Conservation (phyloP, 2,797 vertebrate genomes). For the Helarctos malayanus region DNA sequence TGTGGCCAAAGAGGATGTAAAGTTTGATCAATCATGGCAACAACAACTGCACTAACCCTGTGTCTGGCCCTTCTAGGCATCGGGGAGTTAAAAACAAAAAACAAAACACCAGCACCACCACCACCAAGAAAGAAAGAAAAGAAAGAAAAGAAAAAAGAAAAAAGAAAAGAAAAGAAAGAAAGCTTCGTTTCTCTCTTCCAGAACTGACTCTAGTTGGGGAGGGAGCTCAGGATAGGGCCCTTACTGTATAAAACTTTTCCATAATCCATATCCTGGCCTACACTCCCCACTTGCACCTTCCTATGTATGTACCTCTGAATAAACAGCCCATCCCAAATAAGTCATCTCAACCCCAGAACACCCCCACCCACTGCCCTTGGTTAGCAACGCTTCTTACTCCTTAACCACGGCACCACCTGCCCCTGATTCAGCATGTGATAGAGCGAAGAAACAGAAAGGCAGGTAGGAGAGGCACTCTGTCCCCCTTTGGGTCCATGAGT, state of each 20-base stretch:
- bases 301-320: background rate
- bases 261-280: background rate
- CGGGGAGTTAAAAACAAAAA: background rate
- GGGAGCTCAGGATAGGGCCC: background rate
- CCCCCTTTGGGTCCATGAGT: background rate
- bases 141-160: too few relatives aligned
- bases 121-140: too few relatives aligned
- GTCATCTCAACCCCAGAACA: background rate
- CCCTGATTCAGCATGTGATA: background rate
- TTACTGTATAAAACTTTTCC: background rate
- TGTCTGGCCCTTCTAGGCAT: background rate
- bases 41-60: background rate
- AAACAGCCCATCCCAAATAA: background rate
- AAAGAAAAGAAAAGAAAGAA: background rate
- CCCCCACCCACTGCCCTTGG: background rate
- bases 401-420: background rate
- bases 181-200: background rate
- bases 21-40: background rate
- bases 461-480: background rate
- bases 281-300: background rate
- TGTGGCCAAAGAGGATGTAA: background rate
- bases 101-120: background rate
- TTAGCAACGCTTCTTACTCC: background rate
- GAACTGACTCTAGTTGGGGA: background rate
- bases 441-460: background rate